These are phyloP conservation scores for Rhopalosiphum padi DNA, from an alignment of 1,140 invertebrate species.

Conservation along the genomic window DNA sequence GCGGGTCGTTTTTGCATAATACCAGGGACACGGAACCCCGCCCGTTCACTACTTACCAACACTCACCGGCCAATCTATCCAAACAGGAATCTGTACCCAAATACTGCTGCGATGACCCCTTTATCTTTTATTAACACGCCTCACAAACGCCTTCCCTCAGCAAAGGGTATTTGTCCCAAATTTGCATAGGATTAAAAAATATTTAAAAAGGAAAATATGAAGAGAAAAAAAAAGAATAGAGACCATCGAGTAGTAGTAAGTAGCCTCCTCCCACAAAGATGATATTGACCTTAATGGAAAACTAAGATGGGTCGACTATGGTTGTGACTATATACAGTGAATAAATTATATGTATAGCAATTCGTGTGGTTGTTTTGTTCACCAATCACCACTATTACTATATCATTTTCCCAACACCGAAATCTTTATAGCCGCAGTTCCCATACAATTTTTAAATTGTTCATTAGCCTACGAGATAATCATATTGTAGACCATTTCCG, in stretches of 20 bases:
- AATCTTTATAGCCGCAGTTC: neutral
- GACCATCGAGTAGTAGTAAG: neutral
- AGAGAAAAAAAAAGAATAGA: neutral
- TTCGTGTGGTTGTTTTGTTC: constrained; percentile 23
- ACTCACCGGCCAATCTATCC: neutral
- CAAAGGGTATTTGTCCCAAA: constrained; percentile 1
- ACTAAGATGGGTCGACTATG: constrained; percentile 14
- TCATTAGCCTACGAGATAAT: neutral
- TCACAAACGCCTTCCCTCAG: neutral
- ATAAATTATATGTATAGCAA: constrained; percentile 9
- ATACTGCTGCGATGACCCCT: constrained; percentile 40
- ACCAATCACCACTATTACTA: neutral
- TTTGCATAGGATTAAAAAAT: constrained; percentile 54
- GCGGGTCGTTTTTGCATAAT: constrained; percentile 49
- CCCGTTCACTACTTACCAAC: neutral
- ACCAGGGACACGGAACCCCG: neutral
- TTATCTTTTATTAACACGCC: constrained; percentile 58
- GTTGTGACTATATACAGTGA: neutral
- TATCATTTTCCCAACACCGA: neutral
- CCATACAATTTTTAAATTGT: neutral
- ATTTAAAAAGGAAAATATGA: constrained; percentile 36
- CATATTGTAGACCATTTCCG: neutral
- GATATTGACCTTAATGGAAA: constrained; percentile 52
- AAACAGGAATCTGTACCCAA: constrained; percentile 20
- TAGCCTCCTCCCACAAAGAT: neutral